Conservation (phyloP, 2,113 vertebrate species). For the Actenoides hombroni region DNA sequence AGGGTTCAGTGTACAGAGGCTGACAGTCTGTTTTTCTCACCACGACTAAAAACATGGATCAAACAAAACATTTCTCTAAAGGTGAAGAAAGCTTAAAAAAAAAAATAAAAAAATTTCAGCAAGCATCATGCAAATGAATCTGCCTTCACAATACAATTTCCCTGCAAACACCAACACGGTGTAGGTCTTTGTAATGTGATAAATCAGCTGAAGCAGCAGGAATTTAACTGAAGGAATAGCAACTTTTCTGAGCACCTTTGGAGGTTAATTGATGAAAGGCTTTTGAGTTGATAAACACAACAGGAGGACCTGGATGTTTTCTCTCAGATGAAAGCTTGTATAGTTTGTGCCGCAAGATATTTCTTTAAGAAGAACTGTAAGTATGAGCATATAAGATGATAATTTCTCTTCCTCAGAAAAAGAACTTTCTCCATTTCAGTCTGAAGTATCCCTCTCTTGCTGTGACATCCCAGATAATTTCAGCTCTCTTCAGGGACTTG, state of each 20-base stretch:
- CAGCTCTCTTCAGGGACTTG: not conserved
- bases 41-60: not conserved
- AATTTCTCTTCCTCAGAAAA: not conserved
- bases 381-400: not conserved
- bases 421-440: not conserved
- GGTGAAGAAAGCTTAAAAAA: not conserved
- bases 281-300: conserved; percentile 48
- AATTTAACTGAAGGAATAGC: conserved; percentile 19
- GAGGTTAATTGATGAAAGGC: conserved; percentile 56
- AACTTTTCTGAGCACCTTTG: conserved; percentile 45
- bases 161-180: not conserved
- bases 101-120: not conserved
- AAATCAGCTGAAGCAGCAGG: conserved; percentile 57
- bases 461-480: not conserved
- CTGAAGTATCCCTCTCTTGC: not conserved
- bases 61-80: conserved; percentile 30
- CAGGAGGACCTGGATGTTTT: conserved; percentile 33
- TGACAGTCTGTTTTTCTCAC: not conserved
- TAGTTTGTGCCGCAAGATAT: not conserved
- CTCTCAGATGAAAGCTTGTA: not conserved
- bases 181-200: conserved; percentile 34
- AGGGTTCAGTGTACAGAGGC: not conserved
- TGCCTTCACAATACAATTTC: conserved; percentile 8
- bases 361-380: conserved; percentile 11
- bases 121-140: conserved; percentile 46